Base-by-base conservation (phyloP, 2,888 invertebrate species). In the Apamea monoglypha region DNA sequence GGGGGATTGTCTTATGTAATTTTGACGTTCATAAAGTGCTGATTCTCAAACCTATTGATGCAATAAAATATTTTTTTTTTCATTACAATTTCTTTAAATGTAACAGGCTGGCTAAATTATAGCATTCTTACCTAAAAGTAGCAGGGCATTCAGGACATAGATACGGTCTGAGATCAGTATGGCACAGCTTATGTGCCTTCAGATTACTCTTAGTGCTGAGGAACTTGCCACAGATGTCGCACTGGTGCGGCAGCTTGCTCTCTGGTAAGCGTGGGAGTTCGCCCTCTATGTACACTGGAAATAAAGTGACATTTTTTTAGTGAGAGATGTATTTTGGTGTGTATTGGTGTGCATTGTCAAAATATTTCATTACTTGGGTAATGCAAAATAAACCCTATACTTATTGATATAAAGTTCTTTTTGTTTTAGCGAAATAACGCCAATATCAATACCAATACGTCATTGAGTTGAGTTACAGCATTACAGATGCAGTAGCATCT, bases 161-260 rank as follows among this genome's bases (percentile, higher is more conserved):
- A 79, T 91, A 96, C 0, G 96, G 96, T 25, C 96, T 83, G 3
- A 93, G 90, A 76, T 96, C 95, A 0, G 96, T 95, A 87, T 97
- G 96, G 77, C 96, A 96, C 36, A 96, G 91, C 83, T 96, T 96
- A 82, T 97, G 97, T 0, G 96, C 96, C 76, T 95, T 96, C 70
- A 97, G 87, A 61, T 97, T 97, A 72, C 96, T 96, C 70, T 94
- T 95, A 0, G 95, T 96, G 81, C 96, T 96, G 0, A 97, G 91
- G 40, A 96, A 92, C 86, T 96, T 97, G 77, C 97, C 97, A 36
- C 97, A 97, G 0, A 95, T 88, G 78, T 97, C 96, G 70, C 97
- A 97, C 78, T 97, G 96, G 71, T 96, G 96, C 0, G 96, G 96
- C 50, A 94, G 82, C 82, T 95, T 96, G 86, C 95, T 95, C n/a